A percentile compares a stretch with the other conserved stretches of the same genome.
Conservation (phyloP, 2,888 invertebrate genomes). For the Macrostomum cliftonense region DNA sequence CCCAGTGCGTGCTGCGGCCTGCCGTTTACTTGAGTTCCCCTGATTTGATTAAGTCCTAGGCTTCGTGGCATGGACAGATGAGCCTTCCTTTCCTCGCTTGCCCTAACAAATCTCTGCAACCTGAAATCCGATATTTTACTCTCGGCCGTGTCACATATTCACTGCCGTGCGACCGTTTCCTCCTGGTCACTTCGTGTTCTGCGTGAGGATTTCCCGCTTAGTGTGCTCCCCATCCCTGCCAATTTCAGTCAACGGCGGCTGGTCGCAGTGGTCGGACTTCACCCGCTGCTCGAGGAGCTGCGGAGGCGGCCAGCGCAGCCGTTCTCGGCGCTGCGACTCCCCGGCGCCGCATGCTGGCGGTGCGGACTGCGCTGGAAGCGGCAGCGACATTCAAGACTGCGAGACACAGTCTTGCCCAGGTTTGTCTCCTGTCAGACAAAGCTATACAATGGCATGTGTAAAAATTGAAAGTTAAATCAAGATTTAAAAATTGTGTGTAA, state of each 20-base stretch:
- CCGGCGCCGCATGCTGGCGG: constrained; percentile 19
- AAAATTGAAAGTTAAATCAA: not conserved
- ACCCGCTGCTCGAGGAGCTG: constrained; percentile 42
- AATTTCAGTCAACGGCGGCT: constrained; percentile 24
- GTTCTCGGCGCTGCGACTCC: constrained; percentile 41
- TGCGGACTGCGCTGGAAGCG: constrained; percentile 26
- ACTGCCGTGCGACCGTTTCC: not conserved
- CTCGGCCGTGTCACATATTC: too few species aligned
- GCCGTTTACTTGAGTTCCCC: too few species aligned
- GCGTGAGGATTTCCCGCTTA: too few species aligned
- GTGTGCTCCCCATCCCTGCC: too few species aligned
- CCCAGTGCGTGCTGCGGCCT: too few species aligned
- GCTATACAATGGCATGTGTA: not conserved
- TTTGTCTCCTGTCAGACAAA: constrained; percentile 10
- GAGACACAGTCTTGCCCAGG: constrained; percentile 29
- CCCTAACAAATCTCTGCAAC: too few species aligned
- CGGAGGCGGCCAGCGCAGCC: constrained; percentile 41
- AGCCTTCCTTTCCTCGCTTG: too few species aligned
- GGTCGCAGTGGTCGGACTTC: constrained; percentile 45
- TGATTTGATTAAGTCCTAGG: too few species aligned
- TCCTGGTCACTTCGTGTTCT: not conserved
- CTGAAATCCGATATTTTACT: too few species aligned
- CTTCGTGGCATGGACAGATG: too few species aligned
- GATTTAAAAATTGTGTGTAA: too few species aligned
- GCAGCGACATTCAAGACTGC: constrained; percentile 23